Evolutionary conservation across 2,888 invertebrate genomes (phyloP).

Genomic region (Himalopsyche tibetana): DNA sequence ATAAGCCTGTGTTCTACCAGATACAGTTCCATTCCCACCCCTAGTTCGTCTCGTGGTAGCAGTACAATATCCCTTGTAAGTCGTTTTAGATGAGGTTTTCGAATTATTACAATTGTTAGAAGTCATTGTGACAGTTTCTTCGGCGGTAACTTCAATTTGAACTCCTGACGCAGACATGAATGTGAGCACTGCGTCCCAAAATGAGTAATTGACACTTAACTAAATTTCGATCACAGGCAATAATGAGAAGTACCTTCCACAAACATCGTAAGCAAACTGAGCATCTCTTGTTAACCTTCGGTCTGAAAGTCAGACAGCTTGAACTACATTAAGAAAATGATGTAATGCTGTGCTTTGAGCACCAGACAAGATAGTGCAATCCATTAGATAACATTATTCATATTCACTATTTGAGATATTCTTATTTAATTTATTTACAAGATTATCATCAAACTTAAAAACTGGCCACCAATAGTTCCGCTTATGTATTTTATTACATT

Average conservation of each 20-base stretch:
- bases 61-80: conserved; percentile 39
- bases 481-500: too few relatives aligned
- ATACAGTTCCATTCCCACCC: conserved; percentile 53
- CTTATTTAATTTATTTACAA: not conserved
- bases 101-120: not conserved
- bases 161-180: conserved; percentile 41
- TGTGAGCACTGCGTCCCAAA: not conserved
- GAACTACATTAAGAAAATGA: conserved; percentile 47
- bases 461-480: too few relatives aligned
- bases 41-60: conserved; percentile 39
- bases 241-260: not conserved
- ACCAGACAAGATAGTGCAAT: conserved; percentile 46
- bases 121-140: conserved; percentile 24
- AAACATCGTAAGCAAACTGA: conserved; percentile 9
- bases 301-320: conserved; percentile 45
- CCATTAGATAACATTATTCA: not conserved
- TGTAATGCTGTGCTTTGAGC: conserved; percentile 39
- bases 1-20: conserved; percentile 58
- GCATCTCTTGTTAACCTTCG: conserved; percentile 52
- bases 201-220: conserved; percentile 48
- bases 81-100: conserved; percentile 18
- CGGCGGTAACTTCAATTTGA: conserved; percentile 46
- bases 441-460: too few relatives aligned
- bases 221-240: conserved; percentile 26
- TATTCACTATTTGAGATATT: not conserved